Percentiles rank a stretch among this genome's conserved stretches.
Conservation (phyloP, 2,113 vertebrate genomes). For the Meles meles region DNA sequence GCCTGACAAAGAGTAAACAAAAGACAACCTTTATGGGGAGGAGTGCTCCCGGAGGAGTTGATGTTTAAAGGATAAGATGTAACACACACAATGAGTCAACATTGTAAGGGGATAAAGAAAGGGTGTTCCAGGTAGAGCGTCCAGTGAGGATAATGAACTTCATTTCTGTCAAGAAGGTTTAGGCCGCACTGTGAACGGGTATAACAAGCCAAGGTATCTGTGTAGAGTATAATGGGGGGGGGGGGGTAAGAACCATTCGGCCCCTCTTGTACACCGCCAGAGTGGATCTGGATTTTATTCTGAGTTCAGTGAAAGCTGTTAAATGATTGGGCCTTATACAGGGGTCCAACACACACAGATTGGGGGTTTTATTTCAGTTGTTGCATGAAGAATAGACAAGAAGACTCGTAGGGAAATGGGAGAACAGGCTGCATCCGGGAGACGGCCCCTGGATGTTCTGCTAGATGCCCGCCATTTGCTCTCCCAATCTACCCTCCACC, state of each 20-base stretch:
- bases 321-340: neutral
- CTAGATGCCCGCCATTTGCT: neutral
- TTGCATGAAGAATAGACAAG: neutral
- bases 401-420: neutral
- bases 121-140: neutral
- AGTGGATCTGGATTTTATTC: neutral
- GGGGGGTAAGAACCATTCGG: neutral
- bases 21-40: neutral
- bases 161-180: neutral
- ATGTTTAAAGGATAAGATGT: neutral
- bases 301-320: neutral
- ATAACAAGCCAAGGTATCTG: neutral
- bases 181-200: neutral
- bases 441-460: neutral
- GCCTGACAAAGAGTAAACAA: neutral
- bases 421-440: neutral
- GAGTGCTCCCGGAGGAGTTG: neutral
- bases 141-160: neutral
- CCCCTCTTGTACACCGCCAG: neutral
- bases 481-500: neutral
- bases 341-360: fast-evolving
- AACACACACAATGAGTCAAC: neutral
- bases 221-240: neutral
- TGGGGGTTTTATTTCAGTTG: neutral
- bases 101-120: too few relatives aligned